A percentile compares a stretch with the other conserved stretches of the same genome.
Conservation (phyloP, 1,140 invertebrate genomes). For the Philopotamus ludificatus region DNA sequence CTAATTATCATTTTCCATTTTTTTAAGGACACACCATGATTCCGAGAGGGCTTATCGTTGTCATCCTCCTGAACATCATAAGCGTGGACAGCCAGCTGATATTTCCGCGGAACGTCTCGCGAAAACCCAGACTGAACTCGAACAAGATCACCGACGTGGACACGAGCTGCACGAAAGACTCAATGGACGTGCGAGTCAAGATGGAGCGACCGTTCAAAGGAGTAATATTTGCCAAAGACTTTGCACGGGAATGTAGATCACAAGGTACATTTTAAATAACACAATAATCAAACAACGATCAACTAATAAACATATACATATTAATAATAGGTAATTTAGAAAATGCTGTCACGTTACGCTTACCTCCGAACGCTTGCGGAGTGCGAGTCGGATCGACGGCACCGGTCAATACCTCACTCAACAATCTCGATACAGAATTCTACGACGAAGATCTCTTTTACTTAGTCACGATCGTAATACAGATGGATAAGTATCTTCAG, state of each 20-base stretch:
- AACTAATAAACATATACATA: conserved; percentile 4
- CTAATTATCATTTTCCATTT: conserved; percentile 7
- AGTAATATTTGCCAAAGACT: conserved; percentile 68
- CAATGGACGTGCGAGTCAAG: conserved; percentile 56
- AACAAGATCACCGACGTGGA: conserved; percentile 52
- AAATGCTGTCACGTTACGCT: conserved; percentile 54
- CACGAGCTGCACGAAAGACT: conserved; percentile 58
- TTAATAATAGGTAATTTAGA: conserved; percentile 47
- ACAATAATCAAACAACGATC: conserved; percentile 46
- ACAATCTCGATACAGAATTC: conserved; percentile 48
- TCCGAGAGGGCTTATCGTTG: conserved; percentile 30
- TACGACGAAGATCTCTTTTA: conserved; percentile 59
- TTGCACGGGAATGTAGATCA: conserved; percentile 64
- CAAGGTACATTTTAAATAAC: conserved; percentile 49
- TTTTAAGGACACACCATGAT: conserved; percentile 31
- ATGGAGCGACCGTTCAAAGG: conserved; percentile 67
- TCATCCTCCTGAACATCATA: conserved; percentile 10
- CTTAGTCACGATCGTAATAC: conserved; percentile 64
- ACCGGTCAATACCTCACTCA: conserved; percentile 42
- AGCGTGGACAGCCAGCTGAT: conserved; percentile 30
- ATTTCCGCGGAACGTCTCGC: conserved; percentile 35
- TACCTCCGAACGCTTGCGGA: conserved; percentile 66
- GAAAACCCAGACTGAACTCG: conserved; percentile 39
- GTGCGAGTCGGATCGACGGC: conserved; percentile 59
- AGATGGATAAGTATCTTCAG: conserved; percentile 68